Evolutionary conservation across 2,888 invertebrate species (phyloP), one percentile per base, ranked within the genome.

Genomic region (Drosophila eohydei): DNA sequence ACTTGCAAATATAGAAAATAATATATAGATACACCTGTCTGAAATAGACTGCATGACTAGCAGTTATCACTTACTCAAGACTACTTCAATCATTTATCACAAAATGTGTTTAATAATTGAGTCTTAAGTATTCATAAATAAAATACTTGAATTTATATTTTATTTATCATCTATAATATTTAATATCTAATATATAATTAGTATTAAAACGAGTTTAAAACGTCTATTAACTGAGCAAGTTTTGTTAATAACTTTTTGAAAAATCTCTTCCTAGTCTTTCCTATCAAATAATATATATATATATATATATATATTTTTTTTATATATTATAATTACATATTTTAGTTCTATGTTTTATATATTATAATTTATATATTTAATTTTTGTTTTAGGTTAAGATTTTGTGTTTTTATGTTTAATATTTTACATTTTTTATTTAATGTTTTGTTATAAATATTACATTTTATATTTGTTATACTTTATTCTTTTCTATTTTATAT

Each of bases 1-100:
- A 55, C 28, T 55, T 55, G 66, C 11, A 64, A 52, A 51, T 51
- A 32, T 32, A 32, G 26, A 40, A 36, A n/a, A 16, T 50, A 11
- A 30, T 7, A 5, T 4, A 9, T 26, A 4, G 12, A 34, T 7
- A 4, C 21, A 36, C 38, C 5, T 36, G 26, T 26, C 2, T 28
- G 1, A 11, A 21, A 16, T 21, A 1, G 30, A 46, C 8, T 60
- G 64, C 21, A 30, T 36, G 54, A 65, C 64, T 54, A 12, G 38
- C 14, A 34, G 40, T 21, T 50, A 21, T 50, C 50, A 21, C 34
- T 50, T 11, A 50, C 16, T 50, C 32, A 16, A 50, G n/a, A 16
- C 14, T 16, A 16, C 16, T 32, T 2, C 12, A 2, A 32, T 32
- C 16, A 32, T 50, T 16, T 16, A n/a, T 28, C 4, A 12, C 14